Conservation (phyloP, 2,888 invertebrate species). For the Encarsia formosa region DNA sequence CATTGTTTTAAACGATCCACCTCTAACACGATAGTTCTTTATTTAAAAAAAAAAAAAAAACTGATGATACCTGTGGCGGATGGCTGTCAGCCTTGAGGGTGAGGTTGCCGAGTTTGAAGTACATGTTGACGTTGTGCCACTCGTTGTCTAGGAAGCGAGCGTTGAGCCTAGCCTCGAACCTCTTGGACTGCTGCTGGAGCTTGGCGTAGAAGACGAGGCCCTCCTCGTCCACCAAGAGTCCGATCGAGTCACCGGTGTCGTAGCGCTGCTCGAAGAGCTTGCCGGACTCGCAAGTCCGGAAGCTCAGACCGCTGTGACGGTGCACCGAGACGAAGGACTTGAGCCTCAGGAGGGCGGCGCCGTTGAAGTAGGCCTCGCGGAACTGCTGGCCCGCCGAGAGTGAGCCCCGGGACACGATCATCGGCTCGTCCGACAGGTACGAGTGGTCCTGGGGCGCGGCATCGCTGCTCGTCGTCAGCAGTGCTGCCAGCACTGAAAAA, state of each 20-base stretch:
- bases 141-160: conserved; percentile 72
- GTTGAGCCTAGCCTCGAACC: conserved; percentile 61
- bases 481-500: conserved; percentile 38
- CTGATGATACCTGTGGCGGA: conserved; percentile 56
- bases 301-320: conserved; percentile 77
- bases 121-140: conserved; percentile 73
- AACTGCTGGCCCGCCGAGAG: background rate
- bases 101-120: conserved; percentile 60
- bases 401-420: conserved; percentile 8
- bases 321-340: conserved; percentile 71
- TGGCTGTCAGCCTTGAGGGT: conserved; percentile 56
- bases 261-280: conserved; percentile 50
- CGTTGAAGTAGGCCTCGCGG: conserved; percentile 81
- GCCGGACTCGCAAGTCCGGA: conserved; percentile 67
- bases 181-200: conserved; percentile 49
- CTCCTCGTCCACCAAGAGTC: conserved; percentile 49
- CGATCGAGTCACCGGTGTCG: conserved; percentile 41
- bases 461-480: conserved; percentile 33
- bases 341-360: conserved; percentile 71
- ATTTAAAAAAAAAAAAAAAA: background rate
- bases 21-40: background rate
- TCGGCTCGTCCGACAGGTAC: conserved; percentile 16
- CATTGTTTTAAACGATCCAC: too few species aligned
- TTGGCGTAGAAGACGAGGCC: conserved; percentile 54
- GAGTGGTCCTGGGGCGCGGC: conserved; percentile 21